Conservation (phyloP, 2,888 invertebrate species). For the Aradus depressus region DNA sequence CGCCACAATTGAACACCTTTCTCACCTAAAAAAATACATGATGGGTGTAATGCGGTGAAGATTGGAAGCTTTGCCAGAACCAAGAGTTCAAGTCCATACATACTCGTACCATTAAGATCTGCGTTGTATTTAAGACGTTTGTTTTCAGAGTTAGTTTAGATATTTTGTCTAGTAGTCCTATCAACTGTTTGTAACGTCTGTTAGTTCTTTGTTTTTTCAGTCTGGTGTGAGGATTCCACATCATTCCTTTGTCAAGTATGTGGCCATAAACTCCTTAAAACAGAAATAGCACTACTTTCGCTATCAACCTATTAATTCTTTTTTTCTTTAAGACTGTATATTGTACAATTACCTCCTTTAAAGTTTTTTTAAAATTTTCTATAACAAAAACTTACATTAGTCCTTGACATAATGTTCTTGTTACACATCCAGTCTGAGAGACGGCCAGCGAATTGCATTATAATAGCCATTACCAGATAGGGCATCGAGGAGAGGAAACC, state of each 20-base stretch:
- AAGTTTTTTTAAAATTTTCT: not conserved
- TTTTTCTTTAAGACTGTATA: not conserved
- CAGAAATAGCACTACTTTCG: too few species aligned
- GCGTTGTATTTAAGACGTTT: not conserved
- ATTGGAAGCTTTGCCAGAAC: too few species aligned
- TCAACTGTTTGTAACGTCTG: too few species aligned
- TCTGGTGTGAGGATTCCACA: too few species aligned
- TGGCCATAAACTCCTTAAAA: too few species aligned
- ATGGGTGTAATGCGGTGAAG: too few species aligned
- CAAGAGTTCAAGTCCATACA: too few species aligned
- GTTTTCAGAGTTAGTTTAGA: too few species aligned
- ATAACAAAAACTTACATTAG: constrained; percentile 44
- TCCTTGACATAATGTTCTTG: constrained; percentile 54
- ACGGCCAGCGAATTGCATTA: constrained; percentile 68
- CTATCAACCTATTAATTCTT: not conserved
- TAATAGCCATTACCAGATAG: constrained; percentile 76
- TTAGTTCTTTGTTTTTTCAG: too few species aligned
- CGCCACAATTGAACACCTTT: constrained; percentile 60
- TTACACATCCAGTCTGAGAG: constrained; percentile 66
- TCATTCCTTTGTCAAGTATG: too few species aligned
- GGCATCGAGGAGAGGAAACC: constrained; percentile 78
- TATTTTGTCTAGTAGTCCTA: too few species aligned
- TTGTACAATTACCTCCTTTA: not conserved
- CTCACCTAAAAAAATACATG: constrained; percentile 39
- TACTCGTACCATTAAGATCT: not conserved